Evolutionary conservation across 2,113 vertebrate species (phyloP).

Genomic region (Orientallactaga bullata): DNA sequence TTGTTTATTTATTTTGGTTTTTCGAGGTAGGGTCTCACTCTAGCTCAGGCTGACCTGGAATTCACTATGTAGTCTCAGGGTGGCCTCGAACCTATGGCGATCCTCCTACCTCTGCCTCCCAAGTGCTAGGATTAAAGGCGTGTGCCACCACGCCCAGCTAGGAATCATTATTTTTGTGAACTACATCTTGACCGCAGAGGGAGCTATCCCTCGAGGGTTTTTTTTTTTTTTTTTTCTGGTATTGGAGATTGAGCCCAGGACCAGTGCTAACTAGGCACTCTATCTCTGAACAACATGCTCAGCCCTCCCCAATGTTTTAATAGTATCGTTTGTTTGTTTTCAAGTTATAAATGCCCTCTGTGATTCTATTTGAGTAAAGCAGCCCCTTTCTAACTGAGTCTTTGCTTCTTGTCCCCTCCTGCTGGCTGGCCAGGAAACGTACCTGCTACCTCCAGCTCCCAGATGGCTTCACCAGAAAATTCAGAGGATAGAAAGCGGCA

Average conservation of each 20-base stretch:
- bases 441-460: conserved; percentile 82
- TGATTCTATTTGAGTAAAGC: neutral
- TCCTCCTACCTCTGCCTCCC: no score
- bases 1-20: no score
- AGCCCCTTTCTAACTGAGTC: neutral
- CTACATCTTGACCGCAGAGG: no score
- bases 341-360: neutral
- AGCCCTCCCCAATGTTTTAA: neutral
- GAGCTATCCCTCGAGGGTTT: no score
- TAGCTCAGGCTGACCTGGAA: no score
- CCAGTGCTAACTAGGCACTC: neutral
- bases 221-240: neutral
- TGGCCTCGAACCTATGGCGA: no score
- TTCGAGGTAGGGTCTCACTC: no score
- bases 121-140: no score
- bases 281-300: neutral
- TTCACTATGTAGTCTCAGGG: no score
- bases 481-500: conserved; percentile 67
- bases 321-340: neutral
- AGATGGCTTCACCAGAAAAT: conserved; percentile 52
- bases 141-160: no score
- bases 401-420: neutral
- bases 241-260: neutral
- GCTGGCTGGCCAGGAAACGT: neutral
- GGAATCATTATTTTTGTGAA: no score